phyloP scores from a whole-genome alignment of 2,888 invertebrate genomes.

The Linnaemya tessellans region DNA sequence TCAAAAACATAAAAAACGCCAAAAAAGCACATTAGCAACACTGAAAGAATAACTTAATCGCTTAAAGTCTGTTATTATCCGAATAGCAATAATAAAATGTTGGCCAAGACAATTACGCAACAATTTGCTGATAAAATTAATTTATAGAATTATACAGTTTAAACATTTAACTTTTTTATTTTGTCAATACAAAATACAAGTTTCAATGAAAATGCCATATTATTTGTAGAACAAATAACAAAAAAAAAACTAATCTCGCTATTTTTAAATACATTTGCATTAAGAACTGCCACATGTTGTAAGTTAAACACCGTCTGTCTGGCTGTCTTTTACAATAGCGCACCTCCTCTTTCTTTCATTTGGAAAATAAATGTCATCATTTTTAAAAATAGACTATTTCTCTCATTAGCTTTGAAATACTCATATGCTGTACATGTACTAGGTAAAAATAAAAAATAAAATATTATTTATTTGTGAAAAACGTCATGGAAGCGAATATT shows the following conservation, averaged over 20 bases:
- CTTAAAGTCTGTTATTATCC: too few relatives aligned
- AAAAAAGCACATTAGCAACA: too few relatives aligned
- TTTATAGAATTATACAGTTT: not conserved
- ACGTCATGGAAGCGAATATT: conserved; percentile 34
- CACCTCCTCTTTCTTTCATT: not conserved
- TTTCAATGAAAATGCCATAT: not conserved
- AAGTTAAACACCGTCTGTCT: not conserved
- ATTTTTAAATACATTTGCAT: not conserved
- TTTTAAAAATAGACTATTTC: conserved; percentile 46
- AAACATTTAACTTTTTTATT: not conserved
- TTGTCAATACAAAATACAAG: not conserved
- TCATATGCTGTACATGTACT: too few relatives aligned
- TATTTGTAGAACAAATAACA: not conserved
- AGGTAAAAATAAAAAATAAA: conserved; percentile 1
- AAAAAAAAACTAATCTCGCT: not conserved
- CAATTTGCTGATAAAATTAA: not conserved
- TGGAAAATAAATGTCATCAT: conserved; percentile 42
- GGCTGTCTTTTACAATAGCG: not conserved
- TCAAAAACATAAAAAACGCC: too few relatives aligned
- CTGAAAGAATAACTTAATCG: too few relatives aligned
- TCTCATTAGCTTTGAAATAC: conserved; percentile 1
- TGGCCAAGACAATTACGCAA: too few relatives aligned
- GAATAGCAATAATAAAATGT: too few relatives aligned
- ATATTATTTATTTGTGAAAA: conserved; percentile 42
- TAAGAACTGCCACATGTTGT: not conserved